Percentiles rank a stretch among this genome's conserved stretches.
Evolutionary conservation across 1,140 invertebrate species (phyloP).

Genomic region (Heliconius hermathena): DNA sequence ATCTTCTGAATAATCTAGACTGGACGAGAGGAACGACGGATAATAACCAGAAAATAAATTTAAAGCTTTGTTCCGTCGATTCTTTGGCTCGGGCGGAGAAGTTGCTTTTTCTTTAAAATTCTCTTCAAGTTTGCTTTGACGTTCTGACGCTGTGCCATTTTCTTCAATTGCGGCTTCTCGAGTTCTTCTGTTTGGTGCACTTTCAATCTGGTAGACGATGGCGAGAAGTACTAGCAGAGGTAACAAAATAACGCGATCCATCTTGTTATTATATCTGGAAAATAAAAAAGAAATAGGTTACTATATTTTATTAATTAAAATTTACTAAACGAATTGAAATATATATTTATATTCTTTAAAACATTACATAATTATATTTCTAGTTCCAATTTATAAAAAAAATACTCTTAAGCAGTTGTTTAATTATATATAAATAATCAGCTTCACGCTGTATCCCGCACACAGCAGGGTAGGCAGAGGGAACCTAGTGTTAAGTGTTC

Average conservation of each 20-base stretch:
- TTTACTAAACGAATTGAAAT: not conserved
- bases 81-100: conserved; percentile 51
- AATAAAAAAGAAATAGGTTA: conserved; percentile 42
- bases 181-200: conserved; percentile 64
- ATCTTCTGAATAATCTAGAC: conserved; percentile 73
- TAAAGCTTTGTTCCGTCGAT: conserved; percentile 76
- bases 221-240: conserved; percentile 50
- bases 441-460: too few species aligned
- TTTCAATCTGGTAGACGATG: conserved; percentile 51
- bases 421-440: too few species aligned
- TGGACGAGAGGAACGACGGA: conserved; percentile 71
- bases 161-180: conserved; percentile 55
- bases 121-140: conserved; percentile 70
- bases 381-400: too few species aligned
- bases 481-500: too few species aligned
- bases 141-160: conserved; percentile 33
- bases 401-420: too few species aligned
- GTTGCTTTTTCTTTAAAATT: conserved; percentile 65
- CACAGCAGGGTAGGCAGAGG: too few species aligned
- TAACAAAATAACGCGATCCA: conserved; percentile 58
- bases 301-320: not conserved
- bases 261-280: conserved; percentile 54
- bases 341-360: too few species aligned
- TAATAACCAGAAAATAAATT: conserved; percentile 72
- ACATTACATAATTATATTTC: too few species aligned